Evolutionary conservation across 2,797 vertebrate genomes (phyloP), one percentile per base, ranked within the genome.

Genomic region (Melanotaenia nigrans): DNA sequence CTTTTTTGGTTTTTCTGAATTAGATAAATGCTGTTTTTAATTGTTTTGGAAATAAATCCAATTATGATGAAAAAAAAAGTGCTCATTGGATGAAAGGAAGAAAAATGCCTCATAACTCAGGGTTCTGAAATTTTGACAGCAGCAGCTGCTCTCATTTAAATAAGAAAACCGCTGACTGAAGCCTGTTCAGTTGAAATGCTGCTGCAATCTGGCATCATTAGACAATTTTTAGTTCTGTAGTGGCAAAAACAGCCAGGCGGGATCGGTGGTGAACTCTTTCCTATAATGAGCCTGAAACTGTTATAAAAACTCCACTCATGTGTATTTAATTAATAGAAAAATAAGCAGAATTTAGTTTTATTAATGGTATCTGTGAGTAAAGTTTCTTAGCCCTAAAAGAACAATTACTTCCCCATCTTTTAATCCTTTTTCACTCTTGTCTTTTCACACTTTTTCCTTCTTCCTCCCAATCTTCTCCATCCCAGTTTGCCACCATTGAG

Each of bases 401-500:
- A 14, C n/a, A 14, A 7, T 7, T 28, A 3, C 3, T 20, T 40
- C 8, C 14, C 12, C 33, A 30, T 4, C 0, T 18, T n/a, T 73
- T 16, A 22, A 53, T 4, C 14, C 12, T 2, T 35, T 22, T 22
- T 45, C n/a, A 53, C n/a, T 24, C 14, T 68, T 13, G 4, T 36
- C 32, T 13, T 14, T 30, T 57, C 18, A 40, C 25, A 51, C 57
- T 59, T 32, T 24, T 13, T 25, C 14, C 13, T 14, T 53, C 33
- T 51, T 28, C 5, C 61, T 49, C 55, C 4, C 38, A 1, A 30
- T 62, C 45, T 13, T 42, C 25, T 65, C 13, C 32, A 0, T 66
- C 68, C 1, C 88, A 99, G 97, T 99, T 99, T 75, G 97, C 98
- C 79, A 99, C 98, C 77, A 98, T 99, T 0, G 98, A 99, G 93